Evolutionary conservation across 2,797 vertebrate genomes (phyloP).

Genomic region (Gastrophryne carolinensis): DNA sequence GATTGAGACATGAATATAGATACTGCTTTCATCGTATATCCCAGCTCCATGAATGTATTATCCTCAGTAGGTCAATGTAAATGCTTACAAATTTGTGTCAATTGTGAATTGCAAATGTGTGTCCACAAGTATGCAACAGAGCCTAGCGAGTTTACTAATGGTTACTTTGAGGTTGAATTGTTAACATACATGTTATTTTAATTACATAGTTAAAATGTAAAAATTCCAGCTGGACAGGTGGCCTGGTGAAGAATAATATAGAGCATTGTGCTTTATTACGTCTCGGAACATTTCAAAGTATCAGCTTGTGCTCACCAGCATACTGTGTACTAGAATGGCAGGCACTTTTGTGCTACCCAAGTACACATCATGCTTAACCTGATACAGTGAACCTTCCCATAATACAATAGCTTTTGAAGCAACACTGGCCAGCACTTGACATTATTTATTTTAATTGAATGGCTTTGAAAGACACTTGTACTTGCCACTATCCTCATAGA

Average conservation of each 20-base stretch:
- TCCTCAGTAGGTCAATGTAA: no score
- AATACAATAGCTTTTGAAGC: background rate
- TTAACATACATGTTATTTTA: no score
- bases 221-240: constrained; percentile 11
- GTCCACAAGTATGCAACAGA: no score
- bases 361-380: background rate
- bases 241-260: background rate
- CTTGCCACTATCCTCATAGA: background rate
- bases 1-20: no score
- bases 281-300: constrained; percentile 4
- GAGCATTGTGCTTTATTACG: constrained; percentile 8
- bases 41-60: no score
- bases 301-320: constrained; percentile 7
- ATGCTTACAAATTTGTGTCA: no score
- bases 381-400: background rate
- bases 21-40: no score
- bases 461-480: background rate
- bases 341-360: constrained; percentile 5
- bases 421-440: background rate
- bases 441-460: background rate
- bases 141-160: no score
- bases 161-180: no score
- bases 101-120: no score
- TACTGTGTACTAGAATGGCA: constrained; percentile 12
- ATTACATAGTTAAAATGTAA: no score